phyloP scores from a whole-genome alignment of 2,113 vertebrate genomes.

The Spilogale gracilis region DNA sequence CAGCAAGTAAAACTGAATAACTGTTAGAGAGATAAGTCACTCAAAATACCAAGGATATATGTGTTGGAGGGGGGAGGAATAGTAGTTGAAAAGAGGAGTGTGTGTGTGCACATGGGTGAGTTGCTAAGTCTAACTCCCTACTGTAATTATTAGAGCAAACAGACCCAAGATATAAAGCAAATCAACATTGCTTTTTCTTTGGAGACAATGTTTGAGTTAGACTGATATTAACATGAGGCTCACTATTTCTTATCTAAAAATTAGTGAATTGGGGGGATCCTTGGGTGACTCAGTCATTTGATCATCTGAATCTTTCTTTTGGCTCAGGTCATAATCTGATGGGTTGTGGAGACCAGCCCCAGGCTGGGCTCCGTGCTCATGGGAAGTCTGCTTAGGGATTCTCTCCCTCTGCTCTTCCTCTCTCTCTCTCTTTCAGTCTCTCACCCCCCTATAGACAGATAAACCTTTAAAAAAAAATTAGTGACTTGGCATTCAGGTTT shows the following conservation, averaged over 20 bases:
- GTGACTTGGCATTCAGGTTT: background rate
- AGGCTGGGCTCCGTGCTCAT: background rate
- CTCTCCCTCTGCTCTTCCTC: background rate
- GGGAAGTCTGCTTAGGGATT: background rate
- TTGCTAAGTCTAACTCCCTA: background rate
- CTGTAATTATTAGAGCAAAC: background rate
- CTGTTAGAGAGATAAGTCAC: background rate
- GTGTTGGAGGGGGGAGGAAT: too few relatives aligned
- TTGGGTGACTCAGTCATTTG: background rate
- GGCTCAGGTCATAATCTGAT: background rate
- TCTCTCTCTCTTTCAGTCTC: background rate
- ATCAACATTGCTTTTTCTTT: background rate
- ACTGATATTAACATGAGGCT: background rate
- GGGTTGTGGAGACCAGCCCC: background rate
- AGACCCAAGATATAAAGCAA: background rate
- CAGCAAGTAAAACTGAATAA: background rate
- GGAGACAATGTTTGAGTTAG: background rate
- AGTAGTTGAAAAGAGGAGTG: too few relatives aligned
- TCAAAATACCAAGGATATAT: background rate
- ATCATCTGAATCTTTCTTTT: background rate
- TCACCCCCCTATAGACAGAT: background rate
- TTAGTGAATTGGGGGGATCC: background rate
- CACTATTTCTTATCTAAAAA: background rate
- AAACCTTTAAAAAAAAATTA: background rate
- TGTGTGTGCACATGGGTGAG: fast-evolving